Base-by-base conservation (phyloP, 2,888 invertebrate genomes). In the Holacanthella duospinosa region DNA sequence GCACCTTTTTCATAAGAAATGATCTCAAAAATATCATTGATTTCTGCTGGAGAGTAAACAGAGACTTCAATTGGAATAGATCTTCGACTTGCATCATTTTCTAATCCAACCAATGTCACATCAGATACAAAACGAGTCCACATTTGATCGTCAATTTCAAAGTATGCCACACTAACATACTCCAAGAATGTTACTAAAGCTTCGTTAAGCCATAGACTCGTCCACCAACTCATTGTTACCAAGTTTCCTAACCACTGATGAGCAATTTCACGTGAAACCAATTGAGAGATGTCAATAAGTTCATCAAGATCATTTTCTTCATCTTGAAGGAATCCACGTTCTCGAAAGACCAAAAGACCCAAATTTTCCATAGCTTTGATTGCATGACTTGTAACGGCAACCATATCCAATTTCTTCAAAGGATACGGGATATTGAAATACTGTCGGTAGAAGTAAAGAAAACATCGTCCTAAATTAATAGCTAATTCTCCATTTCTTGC, bases 171-270 rank as follows among this genome's bases (percentile, higher is more conserved):
- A 26, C 44, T 48, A 2, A 26, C 2, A 26, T 44, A 59, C 27
- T 44, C 59, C 43, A 59, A 25, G 25, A 44, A 25, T 28, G 59
- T 59, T 59, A 26, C 26, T 6, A 29, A n/a, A n/a, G 26, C 43
- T 21, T 59, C 59, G 3, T 43, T 16, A 3, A 59, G 2, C 59
- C 59, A 59, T 2, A 59, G 21, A 44, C 44, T 3, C 2, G 44
- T 25, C 59, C 59, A 59, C 59, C 59, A 59, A 6, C 44, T 28
- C 19, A 59, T 3, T 25, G 44, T 44, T 16, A 62, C 63, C 25
- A 66, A 25, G 59, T 66, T 63, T 19, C 66, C 66, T 25, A 66
- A 61, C 61, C 61, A 62, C 21, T 66, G 63, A 53, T 61, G 66
- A 9, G 44, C 57, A 2, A 63, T 36, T 28, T 63, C 63, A 44